A percentile compares a stretch with the other conserved stretches of the same genome.
phyloP scores from a whole-genome alignment of 2,797 vertebrate genomes.

The Sphenodon punctatus region DNA sequence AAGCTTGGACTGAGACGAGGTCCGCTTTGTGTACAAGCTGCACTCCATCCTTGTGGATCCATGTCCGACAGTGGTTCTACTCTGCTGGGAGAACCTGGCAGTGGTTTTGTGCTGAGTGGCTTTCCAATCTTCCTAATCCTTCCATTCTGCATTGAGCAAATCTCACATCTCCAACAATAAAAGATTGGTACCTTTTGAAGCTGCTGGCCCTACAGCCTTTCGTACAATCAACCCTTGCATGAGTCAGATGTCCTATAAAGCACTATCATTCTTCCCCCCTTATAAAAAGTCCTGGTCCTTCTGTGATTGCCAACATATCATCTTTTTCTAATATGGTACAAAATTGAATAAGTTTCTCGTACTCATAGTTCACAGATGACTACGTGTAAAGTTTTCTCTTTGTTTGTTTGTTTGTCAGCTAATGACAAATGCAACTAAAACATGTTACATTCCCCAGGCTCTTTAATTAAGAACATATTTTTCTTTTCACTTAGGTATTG shows the following conservation, averaged over 20 bases:
- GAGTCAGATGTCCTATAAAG: neutral
- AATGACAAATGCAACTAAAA: neutral
- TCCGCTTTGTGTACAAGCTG: neutral
- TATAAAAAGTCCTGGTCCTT: neutral
- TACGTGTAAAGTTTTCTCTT: slow-evolving; percentile 13
- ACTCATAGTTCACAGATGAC: slow-evolving; percentile 22
- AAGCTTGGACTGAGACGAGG: neutral
- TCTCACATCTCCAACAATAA: neutral
- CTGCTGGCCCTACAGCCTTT: neutral
- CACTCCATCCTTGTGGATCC: neutral
- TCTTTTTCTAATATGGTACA: neutral
- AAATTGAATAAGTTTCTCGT: slow-evolving; percentile 2
- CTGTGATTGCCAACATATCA: neutral
- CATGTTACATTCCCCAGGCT: slow-evolving; percentile 1
- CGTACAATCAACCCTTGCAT: neutral
- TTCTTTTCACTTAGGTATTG: slow-evolving; percentile 3
- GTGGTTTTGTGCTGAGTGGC: neutral
- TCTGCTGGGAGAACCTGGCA: neutral
- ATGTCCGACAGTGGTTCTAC: neutral
- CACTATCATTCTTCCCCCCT: accelerated
- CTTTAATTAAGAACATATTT: neutral
- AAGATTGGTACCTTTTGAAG: slow-evolving; percentile 8
- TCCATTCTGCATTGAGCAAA: neutral
- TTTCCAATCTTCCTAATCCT: neutral
- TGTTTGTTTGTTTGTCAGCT: neutral